These are phyloP conservation scores for Rafetus swinhoei DNA, from an alignment of 2,113 vertebrate genomes.

Conservation along the genomic window DNA sequence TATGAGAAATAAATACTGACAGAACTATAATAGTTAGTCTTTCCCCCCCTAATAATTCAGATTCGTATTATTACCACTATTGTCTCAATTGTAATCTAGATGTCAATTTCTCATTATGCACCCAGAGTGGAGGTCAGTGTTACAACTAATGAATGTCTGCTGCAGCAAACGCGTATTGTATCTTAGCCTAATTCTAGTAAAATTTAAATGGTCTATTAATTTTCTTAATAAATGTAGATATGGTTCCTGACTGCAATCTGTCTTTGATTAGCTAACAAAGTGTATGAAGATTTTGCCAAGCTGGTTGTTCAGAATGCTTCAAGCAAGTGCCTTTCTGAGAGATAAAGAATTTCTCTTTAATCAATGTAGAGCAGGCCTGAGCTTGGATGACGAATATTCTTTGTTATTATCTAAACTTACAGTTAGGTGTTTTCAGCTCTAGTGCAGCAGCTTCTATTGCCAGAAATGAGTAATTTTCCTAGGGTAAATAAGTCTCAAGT, in stretches of 20 bases:
- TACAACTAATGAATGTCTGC: conserved; percentile 76
- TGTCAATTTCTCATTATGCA: conserved; percentile 75
- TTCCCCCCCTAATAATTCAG: conserved; percentile 24
- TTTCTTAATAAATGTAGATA: conserved; percentile 86
- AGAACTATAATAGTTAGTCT: conserved; percentile 4
- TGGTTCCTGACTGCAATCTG: conserved; percentile 81
- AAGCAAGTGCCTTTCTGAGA: conserved; percentile 58
- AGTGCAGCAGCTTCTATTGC: neutral
- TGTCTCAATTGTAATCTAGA: conserved; percentile 38
- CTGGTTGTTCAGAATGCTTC: conserved; percentile 69
- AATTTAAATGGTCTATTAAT: conserved; percentile 85
- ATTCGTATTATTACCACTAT: neutral
- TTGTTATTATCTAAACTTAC: neutral
- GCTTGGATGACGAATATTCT: neutral
- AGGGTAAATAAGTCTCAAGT: neutral
- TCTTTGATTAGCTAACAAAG: conserved; percentile 83
- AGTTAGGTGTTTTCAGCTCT: neutral
- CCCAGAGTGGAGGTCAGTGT: conserved; percentile 64
- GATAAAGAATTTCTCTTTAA: conserved; percentile 8
- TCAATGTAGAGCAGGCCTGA: neutral
- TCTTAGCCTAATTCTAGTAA: conserved; percentile 81
- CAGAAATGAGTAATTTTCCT: neutral
- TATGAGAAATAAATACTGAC: conserved; percentile 34
- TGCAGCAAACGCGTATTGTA: conserved; percentile 68
- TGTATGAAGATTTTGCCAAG: conserved; percentile 74